A percentile compares a stretch with the other conserved stretches of the same genome.
Evolutionary conservation across 2,113 vertebrate genomes (phyloP).

Genomic region (Hydropotes inermis): DNA sequence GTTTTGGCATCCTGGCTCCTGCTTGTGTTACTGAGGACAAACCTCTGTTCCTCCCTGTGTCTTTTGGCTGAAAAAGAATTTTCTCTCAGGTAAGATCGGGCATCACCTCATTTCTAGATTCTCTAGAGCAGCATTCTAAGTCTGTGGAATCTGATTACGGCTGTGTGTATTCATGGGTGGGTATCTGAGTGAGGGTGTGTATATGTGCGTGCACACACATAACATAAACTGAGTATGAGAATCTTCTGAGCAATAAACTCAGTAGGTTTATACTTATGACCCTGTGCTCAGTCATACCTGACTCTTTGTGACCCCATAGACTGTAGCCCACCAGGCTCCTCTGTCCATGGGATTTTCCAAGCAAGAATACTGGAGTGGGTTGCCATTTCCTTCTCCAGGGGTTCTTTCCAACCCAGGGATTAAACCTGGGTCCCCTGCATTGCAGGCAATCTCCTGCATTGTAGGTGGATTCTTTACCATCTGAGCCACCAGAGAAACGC

Average conservation of each 20-base stretch:
- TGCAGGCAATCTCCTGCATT: neutral
- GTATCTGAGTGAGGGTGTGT: neutral
- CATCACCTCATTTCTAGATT: neutral
- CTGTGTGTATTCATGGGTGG: neutral
- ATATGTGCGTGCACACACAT: neutral
- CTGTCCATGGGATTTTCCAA: neutral
- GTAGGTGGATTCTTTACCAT: neutral
- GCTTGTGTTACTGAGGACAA: neutral
- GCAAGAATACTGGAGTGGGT: neutral
- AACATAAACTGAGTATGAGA: neutral
- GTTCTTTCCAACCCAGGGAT: neutral
- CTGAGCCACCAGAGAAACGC: neutral
- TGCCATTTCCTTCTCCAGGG: neutral
- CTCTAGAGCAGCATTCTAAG: neutral
- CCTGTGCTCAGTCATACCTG: accelerated
- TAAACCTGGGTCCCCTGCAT: neutral
- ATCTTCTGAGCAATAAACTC: neutral
- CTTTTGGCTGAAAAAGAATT: neutral
- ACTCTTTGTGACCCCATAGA: neutral
- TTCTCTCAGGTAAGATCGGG: neutral
- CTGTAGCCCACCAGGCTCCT: neutral
- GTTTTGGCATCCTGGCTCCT: neutral
- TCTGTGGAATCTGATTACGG: neutral
- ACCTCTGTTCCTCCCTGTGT: neutral
- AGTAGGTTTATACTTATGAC: neutral